Percentiles rank a stretch among this genome's conserved stretches.
Evolutionary conservation across 1,140 invertebrate species (phyloP).

Genomic region (Drosophila ironensis): DNA sequence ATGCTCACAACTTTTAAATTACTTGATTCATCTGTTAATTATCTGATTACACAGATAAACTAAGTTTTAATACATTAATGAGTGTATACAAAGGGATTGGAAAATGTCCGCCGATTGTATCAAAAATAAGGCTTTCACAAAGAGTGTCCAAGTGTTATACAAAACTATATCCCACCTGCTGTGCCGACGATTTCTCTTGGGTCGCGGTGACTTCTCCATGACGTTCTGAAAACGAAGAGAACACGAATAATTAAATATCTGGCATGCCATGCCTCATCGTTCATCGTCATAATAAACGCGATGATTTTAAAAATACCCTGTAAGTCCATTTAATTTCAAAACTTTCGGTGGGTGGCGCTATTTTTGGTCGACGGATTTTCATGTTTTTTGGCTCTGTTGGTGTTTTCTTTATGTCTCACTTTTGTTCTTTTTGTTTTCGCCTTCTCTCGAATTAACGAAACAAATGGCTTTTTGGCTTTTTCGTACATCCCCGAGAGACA

Average conservation of each 20-base stretch:
- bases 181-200: slow-evolving; percentile 84
- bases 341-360: slow-evolving; percentile 72
- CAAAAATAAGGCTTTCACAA: no score
- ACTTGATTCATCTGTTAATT: no score
- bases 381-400: slow-evolving; percentile 68
- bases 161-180: slow-evolving; percentile 66
- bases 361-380: slow-evolving; percentile 63
- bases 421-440: no score
- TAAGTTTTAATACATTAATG: no score
- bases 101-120: no score
- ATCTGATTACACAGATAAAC: no score
- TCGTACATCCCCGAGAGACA: slow-evolving; percentile 24
- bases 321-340: slow-evolving; percentile 68
- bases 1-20: no score
- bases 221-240: slow-evolving; percentile 3
- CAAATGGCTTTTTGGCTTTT: slow-evolving; percentile 50
- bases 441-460: slow-evolving; percentile 42
- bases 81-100: no score
- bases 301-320: slow-evolving; percentile 49
- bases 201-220: slow-evolving; percentile 79
- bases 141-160: neutral
- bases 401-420: slow-evolving; percentile 67
- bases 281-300: slow-evolving; percentile 47
- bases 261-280: slow-evolving; percentile 12
- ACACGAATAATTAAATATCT: neutral